Evolutionary conservation across 2,113 vertebrate genomes (phyloP), one percentile per base, ranked within the genome.

Genomic region (Sakesphorus luctuosus): DNA sequence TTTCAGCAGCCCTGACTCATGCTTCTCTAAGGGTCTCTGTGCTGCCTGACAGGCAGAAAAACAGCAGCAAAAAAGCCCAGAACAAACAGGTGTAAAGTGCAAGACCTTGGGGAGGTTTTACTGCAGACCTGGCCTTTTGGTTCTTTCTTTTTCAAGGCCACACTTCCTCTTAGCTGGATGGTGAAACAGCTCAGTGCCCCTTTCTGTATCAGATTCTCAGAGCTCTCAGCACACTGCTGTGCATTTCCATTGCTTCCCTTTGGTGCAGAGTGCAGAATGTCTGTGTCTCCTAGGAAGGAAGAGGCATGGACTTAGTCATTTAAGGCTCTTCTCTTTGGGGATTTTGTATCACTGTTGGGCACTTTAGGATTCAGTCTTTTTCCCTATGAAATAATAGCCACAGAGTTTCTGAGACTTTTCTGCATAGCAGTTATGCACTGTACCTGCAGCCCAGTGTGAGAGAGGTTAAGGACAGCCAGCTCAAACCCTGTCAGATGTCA

Each of bases 1-100:
- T 79, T 92, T 84, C 73, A 61, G 83, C 73, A 78, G 79, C 36
- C 83, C 44, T 93, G 93, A 96, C 82, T 95, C 91, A 92, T 1
- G 4, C 61, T 92, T 90, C 89, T 94, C 49, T 25, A 44, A 50
- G 56, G 66, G 56, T 72, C 75, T 53, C 31, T 72, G 66, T 61
- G 21, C 77, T 82, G 62, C 59, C 16, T 73, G 79, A 63, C 47
- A 49, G 58, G 40, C 55, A 65, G 81, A 75, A 65, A 77, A 75
- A 65, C 35, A 76, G 47, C 79, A 74, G 24, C 59, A 76, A 75
- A 78, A 76, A n/a, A 3, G 0, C 0, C 26, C 36, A 50, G 50
- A 77, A 46, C 24, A 67, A 88, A 50, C 29, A 58, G 29, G 5
- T 66, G 26, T 50, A 43, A 86, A 85, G 69, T 84, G 33, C 47